Percentiles rank a stretch among this genome's conserved stretches.
These are phyloP conservation scores for Cremastinae sp. DNA, from an alignment of 2,888 invertebrate species.

Conservation along the genomic window DNA sequence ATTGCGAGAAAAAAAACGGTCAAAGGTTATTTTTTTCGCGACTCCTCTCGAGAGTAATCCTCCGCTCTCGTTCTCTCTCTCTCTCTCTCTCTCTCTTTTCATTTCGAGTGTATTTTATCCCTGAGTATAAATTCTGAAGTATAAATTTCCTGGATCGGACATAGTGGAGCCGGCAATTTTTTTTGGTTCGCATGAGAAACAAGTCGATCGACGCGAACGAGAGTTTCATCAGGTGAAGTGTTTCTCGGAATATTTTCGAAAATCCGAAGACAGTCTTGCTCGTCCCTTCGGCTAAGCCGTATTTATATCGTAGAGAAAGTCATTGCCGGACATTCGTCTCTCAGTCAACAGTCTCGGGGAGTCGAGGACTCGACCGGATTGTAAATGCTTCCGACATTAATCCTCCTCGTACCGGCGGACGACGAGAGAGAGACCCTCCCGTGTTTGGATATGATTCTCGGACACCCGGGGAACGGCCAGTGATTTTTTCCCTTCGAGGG, in stretches of 20 bases:
- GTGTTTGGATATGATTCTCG: background rate
- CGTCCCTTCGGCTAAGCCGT: conserved; percentile 30
- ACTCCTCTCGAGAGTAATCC: too few species aligned
- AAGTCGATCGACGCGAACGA: background rate
- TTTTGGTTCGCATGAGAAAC: too few species aligned
- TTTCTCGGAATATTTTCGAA: background rate
- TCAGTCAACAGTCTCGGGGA: background rate
- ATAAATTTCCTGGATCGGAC: too few species aligned
- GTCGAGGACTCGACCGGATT: conserved; percentile 3
- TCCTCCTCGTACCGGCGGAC: conserved; percentile 19
- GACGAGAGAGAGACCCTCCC: background rate
- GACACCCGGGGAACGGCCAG: conserved; percentile 9
- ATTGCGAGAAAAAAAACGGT: too few species aligned
- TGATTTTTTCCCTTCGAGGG: conserved; percentile 24
- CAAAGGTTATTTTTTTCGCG: background rate
- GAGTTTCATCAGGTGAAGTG: background rate
- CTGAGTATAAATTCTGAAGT: too few species aligned
- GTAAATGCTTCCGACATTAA: conserved; percentile 36
- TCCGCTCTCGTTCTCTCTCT: too few species aligned
- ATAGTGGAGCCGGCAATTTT: too few species aligned
- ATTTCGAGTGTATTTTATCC: too few species aligned
- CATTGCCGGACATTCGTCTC: conserved; percentile 48
- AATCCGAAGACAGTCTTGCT: conserved; percentile 7
- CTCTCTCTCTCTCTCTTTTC: too few species aligned
- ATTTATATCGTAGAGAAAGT: conserved; percentile 31